Conservation (phyloP, 2,888 invertebrate species). For the Ischnura elegans region DNA sequence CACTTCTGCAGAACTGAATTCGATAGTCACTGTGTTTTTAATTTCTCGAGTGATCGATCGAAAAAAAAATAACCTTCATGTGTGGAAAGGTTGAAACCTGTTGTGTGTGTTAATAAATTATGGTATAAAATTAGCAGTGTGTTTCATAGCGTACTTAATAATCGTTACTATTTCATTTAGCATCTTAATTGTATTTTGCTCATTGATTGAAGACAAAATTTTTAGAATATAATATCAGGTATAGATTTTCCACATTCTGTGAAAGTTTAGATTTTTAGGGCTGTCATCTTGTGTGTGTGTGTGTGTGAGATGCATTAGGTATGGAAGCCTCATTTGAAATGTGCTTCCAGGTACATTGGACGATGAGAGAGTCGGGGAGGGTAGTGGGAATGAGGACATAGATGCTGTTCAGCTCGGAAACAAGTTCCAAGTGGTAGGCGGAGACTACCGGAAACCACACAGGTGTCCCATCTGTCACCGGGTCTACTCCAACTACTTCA, state of each 20-base stretch:
- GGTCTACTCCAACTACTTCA: conserved; percentile 75
- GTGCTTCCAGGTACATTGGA: conserved; percentile 34
- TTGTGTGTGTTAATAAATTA: too few species aligned
- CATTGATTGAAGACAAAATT: too few species aligned
- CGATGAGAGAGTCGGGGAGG: conserved; percentile 34
- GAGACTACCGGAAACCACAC: conserved; percentile 75
- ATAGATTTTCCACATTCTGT: not conserved
- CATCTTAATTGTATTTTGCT: too few species aligned
- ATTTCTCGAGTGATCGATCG: too few species aligned
- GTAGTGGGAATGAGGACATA: conserved; percentile 20
- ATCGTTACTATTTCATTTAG: too few species aligned
- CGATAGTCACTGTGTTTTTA: too few species aligned
- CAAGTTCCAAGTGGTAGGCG: conserved; percentile 23
- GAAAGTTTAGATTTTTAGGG: not conserved
- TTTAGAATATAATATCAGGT: too few species aligned
- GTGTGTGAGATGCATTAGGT: not conserved
- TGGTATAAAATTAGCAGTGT: too few species aligned
- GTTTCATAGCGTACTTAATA: too few species aligned
- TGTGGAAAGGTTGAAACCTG: too few species aligned
- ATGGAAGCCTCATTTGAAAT: conserved; percentile 21
- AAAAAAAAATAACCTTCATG: too few species aligned
- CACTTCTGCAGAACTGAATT: too few species aligned
- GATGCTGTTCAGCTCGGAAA: not conserved
- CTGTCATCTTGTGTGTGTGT: not conserved
- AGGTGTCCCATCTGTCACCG: conserved; percentile 75